These are phyloP conservation scores for Eurypyga helias DNA, from an alignment of 2,113 vertebrate species.

Conservation along the genomic window DNA sequence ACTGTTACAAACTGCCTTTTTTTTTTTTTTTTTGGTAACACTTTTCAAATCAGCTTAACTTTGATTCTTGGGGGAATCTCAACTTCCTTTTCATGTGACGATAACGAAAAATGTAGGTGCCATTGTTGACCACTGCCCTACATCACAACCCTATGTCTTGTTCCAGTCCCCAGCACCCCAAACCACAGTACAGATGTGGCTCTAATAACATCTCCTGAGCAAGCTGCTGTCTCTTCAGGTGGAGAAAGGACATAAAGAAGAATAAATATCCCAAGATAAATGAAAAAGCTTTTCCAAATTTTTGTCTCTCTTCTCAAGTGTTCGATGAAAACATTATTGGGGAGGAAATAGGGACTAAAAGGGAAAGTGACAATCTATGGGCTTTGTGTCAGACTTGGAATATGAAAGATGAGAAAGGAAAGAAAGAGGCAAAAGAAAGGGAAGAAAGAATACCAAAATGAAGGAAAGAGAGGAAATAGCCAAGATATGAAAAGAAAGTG, in stretches of 20 bases:
- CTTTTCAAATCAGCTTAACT: not conserved
- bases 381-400: not conserved
- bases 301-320: not conserved
- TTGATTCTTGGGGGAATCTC: not conserved
- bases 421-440: not conserved
- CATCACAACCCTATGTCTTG: rapidly evolving
- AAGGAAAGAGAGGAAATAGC: conserved; percentile 33
- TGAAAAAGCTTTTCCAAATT: not conserved
- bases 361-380: not conserved
- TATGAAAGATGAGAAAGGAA: conserved; percentile 22
- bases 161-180: not conserved
- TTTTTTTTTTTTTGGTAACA: not conserved
- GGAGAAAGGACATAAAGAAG: not conserved
- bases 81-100: not conserved
- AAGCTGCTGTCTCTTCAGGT: not conserved
- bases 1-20: not conserved
- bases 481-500: not conserved
- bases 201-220: not conserved
- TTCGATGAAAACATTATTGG: not conserved
- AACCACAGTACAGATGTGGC: not conserved
- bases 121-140: not conserved
- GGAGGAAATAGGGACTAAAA: not conserved
- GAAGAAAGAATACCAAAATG: not conserved
- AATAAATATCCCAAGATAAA: not conserved
- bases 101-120: not conserved